Base-by-base conservation (phyloP, 2,113 vertebrate species). In the Salvator merianae region DNA sequence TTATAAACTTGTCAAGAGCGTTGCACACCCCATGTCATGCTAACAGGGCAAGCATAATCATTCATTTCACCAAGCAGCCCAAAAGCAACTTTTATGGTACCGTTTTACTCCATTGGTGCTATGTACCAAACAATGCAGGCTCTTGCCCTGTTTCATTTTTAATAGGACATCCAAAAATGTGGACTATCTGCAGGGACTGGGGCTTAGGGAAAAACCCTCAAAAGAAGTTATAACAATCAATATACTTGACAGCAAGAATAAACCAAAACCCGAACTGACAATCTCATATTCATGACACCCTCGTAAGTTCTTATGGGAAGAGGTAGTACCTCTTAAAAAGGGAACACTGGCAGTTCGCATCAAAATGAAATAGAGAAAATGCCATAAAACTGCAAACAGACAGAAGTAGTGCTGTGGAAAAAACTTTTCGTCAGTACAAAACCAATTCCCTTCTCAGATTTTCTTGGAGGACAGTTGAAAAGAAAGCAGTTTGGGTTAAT, bases 241-340 rank as follows among this genome's bases (percentile, higher is more conserved):
- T 26, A n/a, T 4, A 82, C 38, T 3, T 87, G 84, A 87, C 50
- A 88, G 68, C 32, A 76, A 85, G 80, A 84, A 88, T 84, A 71
- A 88, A 89, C 72, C 47, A 59, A 82, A 91, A 71, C 76, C 43
- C 74, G 32, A 91, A 72, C 30, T 83, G 81, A 70, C 63, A 66
- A 84, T 82, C 75, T 82, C 82, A 73, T 86, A 32, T 6, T 89
- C 82, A 71, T 13, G 84, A 63, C 36, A 30, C 77, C 86, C 85
- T 86, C 83, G 76, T 77, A 72, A 82, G 88, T 85, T 86, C 75
- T 6, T 70, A 47, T 3, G 1, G 82, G n/a, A 81, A 93, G 90
- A 89, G 82, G 77, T 87, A 85, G 86, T 66, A 65, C 75, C 85
- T 83, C 86, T 81, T 91, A 93, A 85, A 91, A n/a, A 63, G 0